Evolutionary conservation across 2,888 invertebrate species (phyloP), one percentile per base, ranked within the genome.

Genomic region (Silvanus unidentatus): DNA sequence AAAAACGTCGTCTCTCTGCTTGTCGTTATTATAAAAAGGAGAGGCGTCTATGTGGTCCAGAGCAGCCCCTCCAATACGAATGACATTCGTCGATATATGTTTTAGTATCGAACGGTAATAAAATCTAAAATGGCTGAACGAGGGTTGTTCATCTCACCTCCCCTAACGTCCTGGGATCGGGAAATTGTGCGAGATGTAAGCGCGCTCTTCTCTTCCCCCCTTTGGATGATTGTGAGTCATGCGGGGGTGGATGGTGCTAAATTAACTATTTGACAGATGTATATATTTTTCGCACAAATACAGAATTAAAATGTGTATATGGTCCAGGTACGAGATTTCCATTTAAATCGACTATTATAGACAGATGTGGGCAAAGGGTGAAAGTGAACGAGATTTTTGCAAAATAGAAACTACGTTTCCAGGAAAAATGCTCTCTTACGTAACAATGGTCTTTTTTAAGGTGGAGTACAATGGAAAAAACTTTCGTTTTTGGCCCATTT

Each of bases 31-130:
- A 32, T 32, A 12, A 8, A 11, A 32, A 12, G n/a, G 32, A 32
- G n/a, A 32, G 32, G 32, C 32, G 32, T n/a, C 32, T 32, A n/a
- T 32, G 3, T n/a, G n/a, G 11, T 12, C n/a, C 11, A n/a, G 28
- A 28, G 11, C 32, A n/a, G 5, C 32, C 12, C 32, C 32, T 11
- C n/a, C 12, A 32, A 32, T 32, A 32, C 32, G 32, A 32, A 32
- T 32, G 32, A 32, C 32, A 22, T 22, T 22, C 22, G 22, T 22
- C 22, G 22, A 22, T 66, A 66, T 68, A 39, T 39, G 68, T 70
- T 70, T 69, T 69, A 70, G 68, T 71, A 71, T 70, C 69, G 70
- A 70, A 70, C 69, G 68, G 68, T 65, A 70, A 71, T 71, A 70
- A 71, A 70, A 70, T 69, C 71, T 70, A 71, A 71, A 70, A 71